Evolutionary conservation across 2,888 invertebrate species (phyloP).

Genomic region (Thymelicus sylvestris): DNA sequence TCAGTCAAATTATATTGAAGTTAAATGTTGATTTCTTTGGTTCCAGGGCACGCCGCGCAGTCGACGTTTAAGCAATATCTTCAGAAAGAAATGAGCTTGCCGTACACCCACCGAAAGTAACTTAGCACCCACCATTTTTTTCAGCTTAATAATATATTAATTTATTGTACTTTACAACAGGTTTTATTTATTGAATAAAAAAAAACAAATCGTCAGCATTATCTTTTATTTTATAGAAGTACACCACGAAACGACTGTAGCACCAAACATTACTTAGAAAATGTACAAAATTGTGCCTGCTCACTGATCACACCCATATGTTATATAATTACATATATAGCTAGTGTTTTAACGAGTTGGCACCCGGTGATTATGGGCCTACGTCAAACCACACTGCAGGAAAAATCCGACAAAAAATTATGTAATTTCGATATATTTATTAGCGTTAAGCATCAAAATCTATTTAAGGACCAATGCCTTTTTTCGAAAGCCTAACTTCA

Average conservation of each 20-base stretch:
- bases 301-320: conserved; percentile 45
- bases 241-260: conserved; percentile 78
- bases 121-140: conserved; percentile 8
- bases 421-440: background rate
- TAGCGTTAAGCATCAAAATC: too few relatives aligned
- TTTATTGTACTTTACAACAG: conserved; percentile 42
- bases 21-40: conserved; percentile 13
- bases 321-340: background rate
- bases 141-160: conserved; percentile 43
- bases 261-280: conserved; percentile 83
- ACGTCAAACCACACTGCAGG: background rate
- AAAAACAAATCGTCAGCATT: conserved; percentile 17
- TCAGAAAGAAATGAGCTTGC: conserved; percentile 67
- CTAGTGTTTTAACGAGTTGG: background rate
- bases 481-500: too few relatives aligned
- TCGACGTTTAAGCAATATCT: conserved; percentile 78
- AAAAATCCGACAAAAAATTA: background rate
- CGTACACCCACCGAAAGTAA: conserved; percentile 19
- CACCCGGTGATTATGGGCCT: background rate
- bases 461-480: too few relatives aligned
- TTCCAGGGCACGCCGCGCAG: conserved; percentile 81
- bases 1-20: background rate
- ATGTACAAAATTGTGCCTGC: conserved; percentile 82
- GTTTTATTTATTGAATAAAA: conserved; percentile 41
- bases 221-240: conserved; percentile 51